Conservation (phyloP, 2,797 vertebrate species). For the Craterocephalus amniculus region DNA sequence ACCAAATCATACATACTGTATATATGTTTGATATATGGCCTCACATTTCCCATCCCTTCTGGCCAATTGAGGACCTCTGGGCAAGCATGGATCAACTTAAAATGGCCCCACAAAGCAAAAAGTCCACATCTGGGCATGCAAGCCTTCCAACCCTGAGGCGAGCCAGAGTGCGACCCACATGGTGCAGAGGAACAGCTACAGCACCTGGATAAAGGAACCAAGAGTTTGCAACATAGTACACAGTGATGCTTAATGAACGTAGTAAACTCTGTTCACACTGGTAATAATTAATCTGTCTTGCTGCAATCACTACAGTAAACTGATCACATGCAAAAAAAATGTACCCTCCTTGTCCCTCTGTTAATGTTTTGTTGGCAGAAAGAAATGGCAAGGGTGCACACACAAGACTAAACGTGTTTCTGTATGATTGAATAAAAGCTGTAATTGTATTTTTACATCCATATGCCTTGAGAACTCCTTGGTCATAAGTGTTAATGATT, state of each 20-base stretch:
- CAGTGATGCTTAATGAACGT: constrained; percentile 21
- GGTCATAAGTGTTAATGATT: constrained; percentile 45
- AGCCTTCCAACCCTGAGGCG: constrained; percentile 41
- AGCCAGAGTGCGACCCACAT: constrained; percentile 33
- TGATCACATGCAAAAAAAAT: constrained; percentile 7
- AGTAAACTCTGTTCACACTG: constrained; percentile 4
- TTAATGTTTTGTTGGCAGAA: constrained; percentile 33
- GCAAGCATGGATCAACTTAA: constrained; percentile 38
- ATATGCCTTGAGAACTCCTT: constrained; percentile 21
- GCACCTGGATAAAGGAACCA: constrained; percentile 37
- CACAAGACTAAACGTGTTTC: background rate
- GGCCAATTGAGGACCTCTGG: constrained; percentile 15
- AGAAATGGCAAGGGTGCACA: constrained; percentile 14
- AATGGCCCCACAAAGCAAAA: constrained; percentile 51
- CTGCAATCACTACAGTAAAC: constrained; percentile 43
- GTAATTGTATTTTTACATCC: constrained; percentile 2
- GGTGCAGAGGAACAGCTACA: constrained; percentile 49
- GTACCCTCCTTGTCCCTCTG: constrained; percentile 14
- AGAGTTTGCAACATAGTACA: constrained; percentile 12
- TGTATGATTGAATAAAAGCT: background rate
- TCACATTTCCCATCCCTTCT: constrained; percentile 20
- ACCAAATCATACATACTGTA: constrained; percentile 50
- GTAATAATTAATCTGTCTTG: constrained; percentile 42
- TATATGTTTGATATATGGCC: constrained; percentile 31
- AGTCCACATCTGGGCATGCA: constrained; percentile 67